phyloP scores from a whole-genome alignment of 2,797 vertebrate species.

The Spheniscus humboldti region DNA sequence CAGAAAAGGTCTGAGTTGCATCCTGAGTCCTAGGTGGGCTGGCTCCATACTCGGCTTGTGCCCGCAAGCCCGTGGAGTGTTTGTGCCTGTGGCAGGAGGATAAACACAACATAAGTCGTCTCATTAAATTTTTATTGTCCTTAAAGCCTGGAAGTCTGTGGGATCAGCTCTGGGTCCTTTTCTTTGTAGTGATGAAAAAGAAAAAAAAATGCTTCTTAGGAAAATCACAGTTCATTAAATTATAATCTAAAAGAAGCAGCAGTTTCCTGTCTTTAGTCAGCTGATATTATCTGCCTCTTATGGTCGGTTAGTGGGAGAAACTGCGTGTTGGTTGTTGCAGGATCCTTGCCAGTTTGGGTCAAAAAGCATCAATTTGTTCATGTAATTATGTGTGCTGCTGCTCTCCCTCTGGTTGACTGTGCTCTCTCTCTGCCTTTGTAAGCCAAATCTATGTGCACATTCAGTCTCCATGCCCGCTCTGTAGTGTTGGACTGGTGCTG shows the following conservation, averaged over 20 bases:
- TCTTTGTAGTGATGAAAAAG: background rate
- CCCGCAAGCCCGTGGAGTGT: rapidly evolving
- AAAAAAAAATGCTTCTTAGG: background rate
- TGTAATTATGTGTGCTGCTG: background rate
- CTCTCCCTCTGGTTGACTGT: background rate
- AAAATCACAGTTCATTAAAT: slow-evolving; percentile 21
- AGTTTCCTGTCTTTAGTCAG: background rate
- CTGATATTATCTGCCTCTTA: background rate
- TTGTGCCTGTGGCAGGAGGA: background rate
- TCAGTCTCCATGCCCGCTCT: background rate
- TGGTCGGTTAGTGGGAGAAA: background rate
- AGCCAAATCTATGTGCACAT: background rate
- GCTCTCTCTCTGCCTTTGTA: background rate
- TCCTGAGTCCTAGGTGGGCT: background rate
- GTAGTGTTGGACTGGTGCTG: background rate
- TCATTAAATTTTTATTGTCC: slow-evolving; percentile 34
- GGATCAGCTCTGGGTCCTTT: background rate
- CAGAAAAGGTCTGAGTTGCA: background rate
- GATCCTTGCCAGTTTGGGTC: background rate
- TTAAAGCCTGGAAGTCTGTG: background rate
- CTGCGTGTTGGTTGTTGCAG: background rate
- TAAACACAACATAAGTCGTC: background rate
- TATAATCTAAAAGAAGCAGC: background rate
- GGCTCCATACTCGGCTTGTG: background rate
- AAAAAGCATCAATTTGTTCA: background rate